These are phyloP conservation scores for cat (Felis catus) DNA, from an alignment of 2,113 vertebrate genomes.

Conservation along the genomic window DNA sequence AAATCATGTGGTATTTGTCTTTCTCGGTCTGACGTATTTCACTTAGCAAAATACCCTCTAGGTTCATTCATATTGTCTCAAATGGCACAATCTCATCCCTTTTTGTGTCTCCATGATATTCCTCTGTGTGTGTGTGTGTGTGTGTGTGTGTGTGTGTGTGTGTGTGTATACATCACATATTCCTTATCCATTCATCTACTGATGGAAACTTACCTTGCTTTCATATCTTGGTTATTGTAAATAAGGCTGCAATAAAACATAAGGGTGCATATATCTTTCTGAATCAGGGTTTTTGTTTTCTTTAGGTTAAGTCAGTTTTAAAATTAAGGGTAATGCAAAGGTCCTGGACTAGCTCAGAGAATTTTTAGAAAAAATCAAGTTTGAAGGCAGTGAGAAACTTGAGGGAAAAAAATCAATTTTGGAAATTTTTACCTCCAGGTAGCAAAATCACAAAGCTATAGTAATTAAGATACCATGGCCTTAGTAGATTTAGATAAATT, in stretches of 20 bases:
- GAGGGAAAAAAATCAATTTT: neutral
- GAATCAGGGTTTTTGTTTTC: neutral
- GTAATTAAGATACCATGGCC: neutral
- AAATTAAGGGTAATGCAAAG: neutral
- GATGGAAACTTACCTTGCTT: neutral
- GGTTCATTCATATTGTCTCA: neutral
- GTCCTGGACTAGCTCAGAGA: neutral
- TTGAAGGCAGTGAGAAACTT: neutral
- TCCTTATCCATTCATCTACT: neutral
- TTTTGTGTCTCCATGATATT: neutral
- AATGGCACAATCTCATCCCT: neutral
- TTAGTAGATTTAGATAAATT: neutral
- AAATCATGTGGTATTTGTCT: neutral
- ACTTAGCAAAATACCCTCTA: neutral
- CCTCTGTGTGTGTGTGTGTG: neutral
- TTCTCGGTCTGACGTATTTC: neutral
- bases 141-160: neutral
- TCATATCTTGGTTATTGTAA: neutral
- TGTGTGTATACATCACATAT: rapidly evolving
- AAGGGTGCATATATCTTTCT: neutral
- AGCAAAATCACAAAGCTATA: neutral
- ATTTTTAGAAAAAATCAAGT: neutral
- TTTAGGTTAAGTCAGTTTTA: neutral
- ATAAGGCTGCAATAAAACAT: neutral
- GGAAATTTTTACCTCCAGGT: neutral